Percentiles rank a stretch among this genome's conserved stretches.
These are phyloP conservation scores for Sparidentex hasta DNA, from an alignment of 2,797 vertebrate genomes.

Conservation along the genomic window DNA sequence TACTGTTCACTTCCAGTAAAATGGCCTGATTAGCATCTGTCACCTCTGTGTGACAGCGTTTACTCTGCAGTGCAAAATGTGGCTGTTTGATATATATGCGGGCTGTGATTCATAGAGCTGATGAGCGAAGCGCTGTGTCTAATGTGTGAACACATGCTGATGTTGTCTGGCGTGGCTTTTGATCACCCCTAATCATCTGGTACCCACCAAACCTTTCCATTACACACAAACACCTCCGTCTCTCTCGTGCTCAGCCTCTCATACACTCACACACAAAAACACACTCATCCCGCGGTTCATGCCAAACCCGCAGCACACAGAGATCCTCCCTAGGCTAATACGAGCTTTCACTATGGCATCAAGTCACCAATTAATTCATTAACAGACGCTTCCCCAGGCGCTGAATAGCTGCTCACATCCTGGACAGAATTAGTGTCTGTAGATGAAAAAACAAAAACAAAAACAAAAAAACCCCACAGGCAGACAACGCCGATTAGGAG, in stretches of 20 bases:
- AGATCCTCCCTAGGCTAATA: constrained; percentile 64
- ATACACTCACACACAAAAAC: constrained; percentile 25
- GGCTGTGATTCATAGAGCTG: constrained; percentile 48
- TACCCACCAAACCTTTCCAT: constrained; percentile 65
- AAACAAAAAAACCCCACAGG: constrained; percentile 68
- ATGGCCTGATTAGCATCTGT: constrained; percentile 6
- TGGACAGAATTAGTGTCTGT: constrained; percentile 62
- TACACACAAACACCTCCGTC: constrained; percentile 53
- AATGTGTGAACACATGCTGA: constrained; percentile 64
- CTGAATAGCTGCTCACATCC: constrained; percentile 61
- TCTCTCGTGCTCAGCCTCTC: constrained; percentile 3
- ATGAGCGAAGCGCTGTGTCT: constrained; percentile 47
- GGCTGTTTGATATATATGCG: background rate
- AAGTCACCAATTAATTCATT: constrained; percentile 79
- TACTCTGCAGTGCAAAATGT: constrained; percentile 12
- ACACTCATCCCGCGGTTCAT: constrained; percentile 17
- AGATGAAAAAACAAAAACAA: too few species aligned
- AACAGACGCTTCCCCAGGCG: constrained; percentile 68
- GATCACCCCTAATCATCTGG: constrained; percentile 74
- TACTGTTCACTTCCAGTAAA: constrained; percentile 14
- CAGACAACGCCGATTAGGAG: constrained; percentile 51
- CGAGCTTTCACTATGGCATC: constrained; percentile 71
- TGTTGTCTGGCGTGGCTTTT: constrained; percentile 66
- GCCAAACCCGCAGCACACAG: constrained; percentile 70
- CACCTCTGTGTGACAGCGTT: constrained; percentile 16